phyloP scores from a whole-genome alignment of 2,888 invertebrate genomes.

The Drosophila gaucha region DNA sequence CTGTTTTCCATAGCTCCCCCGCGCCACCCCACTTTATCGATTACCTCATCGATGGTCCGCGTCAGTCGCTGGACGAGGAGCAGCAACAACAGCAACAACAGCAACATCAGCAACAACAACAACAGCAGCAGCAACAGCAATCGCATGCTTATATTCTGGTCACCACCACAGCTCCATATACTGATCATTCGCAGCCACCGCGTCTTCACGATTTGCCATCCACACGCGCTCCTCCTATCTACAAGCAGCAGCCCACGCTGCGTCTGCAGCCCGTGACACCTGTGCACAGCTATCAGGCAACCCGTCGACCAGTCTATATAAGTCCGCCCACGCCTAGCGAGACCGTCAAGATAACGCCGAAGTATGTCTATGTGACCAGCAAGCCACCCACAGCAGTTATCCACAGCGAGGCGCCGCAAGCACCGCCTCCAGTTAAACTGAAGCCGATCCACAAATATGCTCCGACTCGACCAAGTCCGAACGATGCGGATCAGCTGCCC shows the following conservation, averaged over 20 bases:
- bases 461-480: constrained; percentile 26
- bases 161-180: constrained; percentile 74
- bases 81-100: constrained; percentile 53
- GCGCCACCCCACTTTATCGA: constrained; percentile 74
- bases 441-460: constrained; percentile 75
- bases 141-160: constrained; percentile 75
- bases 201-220: constrained; percentile 57
- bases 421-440: constrained; percentile 65
- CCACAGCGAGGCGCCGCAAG: constrained; percentile 27
- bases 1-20: constrained; percentile 35
- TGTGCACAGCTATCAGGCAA: constrained; percentile 54
- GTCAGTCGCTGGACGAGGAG: constrained; percentile 82
- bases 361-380: constrained; percentile 60
- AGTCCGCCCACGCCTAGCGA: constrained; percentile 46
- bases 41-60: constrained; percentile 81
- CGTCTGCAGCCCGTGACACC: constrained; percentile 76
- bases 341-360: constrained; percentile 67
- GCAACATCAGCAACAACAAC: constrained; percentile 41
- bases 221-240: constrained; percentile 61
- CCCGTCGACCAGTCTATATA: constrained; percentile 59
- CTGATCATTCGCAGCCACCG: constrained; percentile 42
- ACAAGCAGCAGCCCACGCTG: constrained; percentile 78
- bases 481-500: constrained; percentile 79
- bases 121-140: constrained; percentile 51
- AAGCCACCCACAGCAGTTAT: constrained; percentile 35